Conservation (phyloP, 2,113 vertebrate genomes). For the cat (Felis catus) region F.catus_Fca126_mat1.0 CM031412.1:230198001-230198500, state of each 20-base stretch:
- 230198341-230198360: not conserved
- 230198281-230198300: not conserved
- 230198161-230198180: not conserved
- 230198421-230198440: not conserved
- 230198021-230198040: not conserved
- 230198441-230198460: not conserved
- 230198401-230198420: not conserved
- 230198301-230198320: not conserved
- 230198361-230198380: not conserved
- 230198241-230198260: not conserved
- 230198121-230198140: not conserved
- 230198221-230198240: not conserved
- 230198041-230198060: not conserved
- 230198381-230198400: not conserved
- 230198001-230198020: not conserved
- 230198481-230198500: not conserved
- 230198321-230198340: not conserved
- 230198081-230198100: not conserved
- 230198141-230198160: not conserved
- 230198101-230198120: not conserved
- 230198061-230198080: not conserved
- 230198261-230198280: not conserved
- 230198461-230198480: too few species aligned
- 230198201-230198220: not conserved
- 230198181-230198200: not conserved